These are phyloP conservation scores for Gandaritis pyraliata DNA, from an alignment of 2,888 invertebrate genomes.

Conservation along the genomic window DNA sequence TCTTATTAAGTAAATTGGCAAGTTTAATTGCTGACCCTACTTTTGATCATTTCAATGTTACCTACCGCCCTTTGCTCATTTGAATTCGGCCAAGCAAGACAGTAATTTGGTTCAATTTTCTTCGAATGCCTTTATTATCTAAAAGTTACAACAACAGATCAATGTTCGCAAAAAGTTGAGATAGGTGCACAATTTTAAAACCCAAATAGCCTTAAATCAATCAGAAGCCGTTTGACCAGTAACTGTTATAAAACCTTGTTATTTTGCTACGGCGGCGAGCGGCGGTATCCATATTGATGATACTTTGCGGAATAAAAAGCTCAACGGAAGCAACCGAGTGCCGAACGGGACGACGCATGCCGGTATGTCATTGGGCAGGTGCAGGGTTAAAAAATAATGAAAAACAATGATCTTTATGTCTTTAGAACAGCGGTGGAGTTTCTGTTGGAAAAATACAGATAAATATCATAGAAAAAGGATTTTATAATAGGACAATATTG, in stretches of 20 bases:
- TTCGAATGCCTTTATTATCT: background rate
- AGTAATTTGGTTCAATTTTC: slow-evolving; percentile 14
- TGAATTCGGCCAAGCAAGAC: slow-evolving; percentile 31
- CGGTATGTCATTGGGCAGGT: slow-evolving; percentile 56
- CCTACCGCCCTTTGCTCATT: slow-evolving; percentile 23
- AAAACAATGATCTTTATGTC: slow-evolving; percentile 15
- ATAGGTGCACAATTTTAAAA: slow-evolving; percentile 6
- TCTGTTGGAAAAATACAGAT: slow-evolving; percentile 1
- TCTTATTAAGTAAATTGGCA: background rate
- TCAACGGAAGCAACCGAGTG: slow-evolving; percentile 60
- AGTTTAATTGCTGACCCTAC: slow-evolving; percentile 24
- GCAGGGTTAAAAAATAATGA: slow-evolving; percentile 23
- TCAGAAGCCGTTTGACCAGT: slow-evolving; percentile 35
- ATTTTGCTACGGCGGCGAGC: slow-evolving; percentile 17
- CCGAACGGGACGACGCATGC: slow-evolving; percentile 58
- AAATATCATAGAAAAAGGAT: background rate
- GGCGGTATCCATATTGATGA: slow-evolving; percentile 64
- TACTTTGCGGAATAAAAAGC: slow-evolving; percentile 47
- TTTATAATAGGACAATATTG: no score
- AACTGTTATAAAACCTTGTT: slow-evolving; percentile 32
- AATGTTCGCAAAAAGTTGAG: slow-evolving; percentile 14
- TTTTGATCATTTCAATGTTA: slow-evolving; percentile 7
- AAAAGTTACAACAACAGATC: background rate
- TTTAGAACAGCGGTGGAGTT: slow-evolving; percentile 10
- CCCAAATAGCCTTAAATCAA: slow-evolving; percentile 26